Evolutionary conservation across 2,888 invertebrate species (phyloP).

Genomic region (Andrena dorsata): DNA sequence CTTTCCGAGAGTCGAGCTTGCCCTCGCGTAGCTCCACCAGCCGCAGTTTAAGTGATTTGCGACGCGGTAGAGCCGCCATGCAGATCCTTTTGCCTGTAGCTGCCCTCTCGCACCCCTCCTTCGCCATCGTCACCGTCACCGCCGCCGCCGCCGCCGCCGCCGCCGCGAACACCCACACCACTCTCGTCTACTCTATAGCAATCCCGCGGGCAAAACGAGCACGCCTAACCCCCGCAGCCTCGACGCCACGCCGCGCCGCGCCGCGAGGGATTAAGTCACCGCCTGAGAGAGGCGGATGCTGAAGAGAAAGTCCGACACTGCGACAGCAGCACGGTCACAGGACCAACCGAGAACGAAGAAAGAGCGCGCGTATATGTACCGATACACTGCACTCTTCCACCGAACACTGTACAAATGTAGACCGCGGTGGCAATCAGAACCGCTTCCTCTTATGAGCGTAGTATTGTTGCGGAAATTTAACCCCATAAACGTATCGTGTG

Average conservation of each 20-base stretch:
- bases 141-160: neutral
- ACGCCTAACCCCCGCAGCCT: constrained; percentile 77
- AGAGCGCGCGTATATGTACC: neutral
- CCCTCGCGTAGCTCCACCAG: constrained; percentile 81
- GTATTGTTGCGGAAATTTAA: no score
- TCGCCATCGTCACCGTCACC: constrained; percentile 33
- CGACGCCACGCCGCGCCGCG: constrained; percentile 59
- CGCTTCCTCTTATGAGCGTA: no score
- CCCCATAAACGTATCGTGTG: no score
- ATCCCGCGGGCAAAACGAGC: constrained; percentile 75
- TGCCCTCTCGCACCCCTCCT: constrained; percentile 66
- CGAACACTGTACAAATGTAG: neutral
- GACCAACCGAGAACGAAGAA: neutral
- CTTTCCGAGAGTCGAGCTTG: constrained; percentile 71
- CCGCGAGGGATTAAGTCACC: constrained; percentile 79
- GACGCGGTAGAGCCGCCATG: constrained; percentile 85
- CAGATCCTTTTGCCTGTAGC: constrained; percentile 84
- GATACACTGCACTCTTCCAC: neutral
- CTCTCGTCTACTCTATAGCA: constrained; percentile 68
- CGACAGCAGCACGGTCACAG: neutral
- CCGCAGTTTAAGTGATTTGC: constrained; percentile 85
- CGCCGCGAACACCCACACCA: constrained; percentile 39
- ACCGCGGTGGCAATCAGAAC: no score
- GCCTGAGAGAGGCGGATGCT: constrained; percentile 35
- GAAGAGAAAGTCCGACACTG: neutral